Evolutionary conservation across 1,140 invertebrate genomes (phyloP).

Genomic region (Sitodiplosis mosellana): DNA sequence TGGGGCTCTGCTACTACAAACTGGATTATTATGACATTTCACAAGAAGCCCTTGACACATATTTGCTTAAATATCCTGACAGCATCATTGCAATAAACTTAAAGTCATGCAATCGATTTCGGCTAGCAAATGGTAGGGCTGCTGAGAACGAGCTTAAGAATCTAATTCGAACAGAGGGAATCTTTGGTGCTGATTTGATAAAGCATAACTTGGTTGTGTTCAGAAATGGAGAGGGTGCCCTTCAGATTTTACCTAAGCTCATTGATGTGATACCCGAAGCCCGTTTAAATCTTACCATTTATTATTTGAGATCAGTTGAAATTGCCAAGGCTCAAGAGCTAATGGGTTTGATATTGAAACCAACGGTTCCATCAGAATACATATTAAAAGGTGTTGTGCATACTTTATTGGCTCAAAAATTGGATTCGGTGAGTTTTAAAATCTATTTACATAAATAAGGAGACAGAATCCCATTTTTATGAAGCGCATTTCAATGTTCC

Average conservation of each 20-base stretch:
- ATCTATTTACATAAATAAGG: too few relatives aligned
- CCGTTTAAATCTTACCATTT: slow-evolving; percentile 86
- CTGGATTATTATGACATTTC: slow-evolving; percentile 83
- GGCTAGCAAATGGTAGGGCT: slow-evolving; percentile 84
- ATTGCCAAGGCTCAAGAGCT: slow-evolving; percentile 76
- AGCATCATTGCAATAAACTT: slow-evolving; percentile 91
- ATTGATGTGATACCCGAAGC: slow-evolving; percentile 95
- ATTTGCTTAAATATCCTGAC: slow-evolving; percentile 81
- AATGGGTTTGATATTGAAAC: slow-evolving; percentile 73
- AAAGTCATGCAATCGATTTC: slow-evolving; percentile 54
- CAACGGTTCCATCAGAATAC: slow-evolving; percentile 87
- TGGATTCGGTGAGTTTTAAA: slow-evolving; percentile 51
- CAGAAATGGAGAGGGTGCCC: slow-evolving; percentile 78
- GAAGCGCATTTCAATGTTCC: slow-evolving; percentile 85
- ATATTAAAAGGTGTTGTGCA: slow-evolving; percentile 94
- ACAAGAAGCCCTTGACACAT: slow-evolving; percentile 86
- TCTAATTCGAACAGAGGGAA: slow-evolving; percentile 53
- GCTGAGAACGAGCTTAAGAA: slow-evolving; percentile 75
- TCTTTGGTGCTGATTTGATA: slow-evolving; percentile 82
- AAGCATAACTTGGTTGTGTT: slow-evolving; percentile 95
- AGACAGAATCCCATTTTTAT: slow-evolving; percentile 26
- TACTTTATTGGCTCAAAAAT: slow-evolving; percentile 81
- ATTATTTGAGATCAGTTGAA: slow-evolving; percentile 82
- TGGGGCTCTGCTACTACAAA: slow-evolving; percentile 96
- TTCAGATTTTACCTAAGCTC: slow-evolving; percentile 74